Evolutionary conservation across 2,797 vertebrate genomes (phyloP), one percentile per base, ranked within the genome.

Genomic region (Semotilus atromaculatus): DNA sequence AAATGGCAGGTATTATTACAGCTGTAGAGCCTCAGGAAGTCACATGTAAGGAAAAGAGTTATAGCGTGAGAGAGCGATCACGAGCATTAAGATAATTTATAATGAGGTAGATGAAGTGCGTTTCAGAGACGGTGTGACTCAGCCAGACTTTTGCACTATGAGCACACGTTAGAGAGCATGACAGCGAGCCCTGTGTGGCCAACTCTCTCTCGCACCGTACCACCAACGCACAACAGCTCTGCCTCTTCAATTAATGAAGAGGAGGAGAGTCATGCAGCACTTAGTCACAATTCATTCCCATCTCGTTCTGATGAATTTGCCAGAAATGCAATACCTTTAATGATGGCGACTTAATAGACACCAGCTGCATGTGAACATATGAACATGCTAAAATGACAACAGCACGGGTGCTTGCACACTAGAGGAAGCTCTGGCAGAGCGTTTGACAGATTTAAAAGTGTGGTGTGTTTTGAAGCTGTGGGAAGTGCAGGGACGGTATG

Each of bases 161-260:
- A 48, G 38, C 40, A 84, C 66, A 58, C 21, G 66, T 34, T 60
- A 62, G 19, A 79, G 75, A 62, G 67, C 76, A 62, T 85, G 76
- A 80, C 83, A 79, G 53, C 40, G n/a, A 43, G 40, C 55, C 67
- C 76, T 72, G 43, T 85, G 83, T 85, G 67, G 55, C 75, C 40
- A 79, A 79, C 83, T 84, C 75, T 71, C 82, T 58, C 67, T 72
- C 23, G 53, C 80, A 85, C 76, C n/a, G 5, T 58, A 85, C 75
- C 83, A 80, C 83, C 83, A 85, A 85, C 34, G 55, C 38, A 72
- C 71, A 68, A 67, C 83, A 75, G 79, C 71, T 67, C 48, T 53
- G 79, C 72, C 51, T 82, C 79, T 66, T 87, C 86, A 72, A 73
- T 85, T 87, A 85, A 85, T 72, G 43, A 73, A 82, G 68, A 67